These are phyloP conservation scores for Megamerina dolium DNA, from an alignment of 2,888 invertebrate genomes.

Conservation along the genomic window DNA sequence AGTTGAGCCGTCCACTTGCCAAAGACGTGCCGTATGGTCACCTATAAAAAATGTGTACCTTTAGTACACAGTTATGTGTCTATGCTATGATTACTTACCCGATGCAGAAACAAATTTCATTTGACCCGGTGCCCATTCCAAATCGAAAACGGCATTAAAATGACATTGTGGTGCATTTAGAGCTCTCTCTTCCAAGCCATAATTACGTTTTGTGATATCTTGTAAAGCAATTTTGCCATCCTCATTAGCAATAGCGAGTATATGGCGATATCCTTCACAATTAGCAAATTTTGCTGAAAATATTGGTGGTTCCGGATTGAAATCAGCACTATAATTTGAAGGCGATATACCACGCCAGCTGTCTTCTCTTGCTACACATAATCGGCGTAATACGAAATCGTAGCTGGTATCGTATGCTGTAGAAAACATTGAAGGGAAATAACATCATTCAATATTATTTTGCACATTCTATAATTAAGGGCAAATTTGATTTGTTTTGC, in stretches of 20 bases:
- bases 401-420: slow-evolving; percentile 57
- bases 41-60: slow-evolving; percentile 51
- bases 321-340: slow-evolving; percentile 50
- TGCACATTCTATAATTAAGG: slow-evolving; percentile 19
- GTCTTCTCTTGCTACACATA: slow-evolving; percentile 59
- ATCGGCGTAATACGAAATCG: slow-evolving; percentile 58
- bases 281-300: slow-evolving; percentile 76
- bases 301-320: slow-evolving; percentile 65
- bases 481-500: neutral
- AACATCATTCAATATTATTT: slow-evolving; percentile 12
- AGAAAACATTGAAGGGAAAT: slow-evolving; percentile 20
- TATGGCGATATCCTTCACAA: slow-evolving; percentile 59
- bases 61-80: neutral
- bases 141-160: slow-evolving; percentile 82
- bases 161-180: slow-evolving; percentile 60
- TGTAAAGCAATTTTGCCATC: slow-evolving; percentile 62
- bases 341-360: slow-evolving; percentile 60
- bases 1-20: slow-evolving; percentile 60
- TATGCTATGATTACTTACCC: slow-evolving; percentile 42
- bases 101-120: slow-evolving; percentile 78
- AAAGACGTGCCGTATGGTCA: slow-evolving; percentile 75
- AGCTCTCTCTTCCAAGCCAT: slow-evolving; percentile 44
- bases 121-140: slow-evolving; percentile 76
- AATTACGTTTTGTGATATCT: slow-evolving; percentile 50
- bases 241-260: slow-evolving; percentile 79